Conservation (phyloP, 1,140 invertebrate species). For the Leptinotarsa defecta region DNA sequence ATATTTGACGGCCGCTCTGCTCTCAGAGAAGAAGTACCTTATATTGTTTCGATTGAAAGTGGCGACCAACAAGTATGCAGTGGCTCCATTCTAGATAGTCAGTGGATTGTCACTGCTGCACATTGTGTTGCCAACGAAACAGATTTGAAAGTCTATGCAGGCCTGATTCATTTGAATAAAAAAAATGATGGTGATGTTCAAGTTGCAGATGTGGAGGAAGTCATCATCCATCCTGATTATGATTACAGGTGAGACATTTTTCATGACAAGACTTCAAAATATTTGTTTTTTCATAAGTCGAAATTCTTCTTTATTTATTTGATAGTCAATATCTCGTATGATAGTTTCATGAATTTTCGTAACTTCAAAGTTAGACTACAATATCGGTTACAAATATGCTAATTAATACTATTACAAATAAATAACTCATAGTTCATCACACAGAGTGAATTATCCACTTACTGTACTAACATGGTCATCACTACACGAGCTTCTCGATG, state of each 20-base stretch:
- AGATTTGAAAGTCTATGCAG: neutral
- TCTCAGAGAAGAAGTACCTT: neutral
- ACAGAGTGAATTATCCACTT: no score
- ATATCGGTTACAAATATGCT: no score
- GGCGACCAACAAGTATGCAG: neutral
- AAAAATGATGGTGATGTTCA: neutral
- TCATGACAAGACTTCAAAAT: no score
- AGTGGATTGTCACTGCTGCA: neutral
- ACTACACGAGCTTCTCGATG: no score
- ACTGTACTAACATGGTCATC: no score
- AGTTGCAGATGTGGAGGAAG: neutral
- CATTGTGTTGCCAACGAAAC: constrained; percentile 10
- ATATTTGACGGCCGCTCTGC: neutral
- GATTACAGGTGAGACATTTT: neutral
- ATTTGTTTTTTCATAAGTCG: no score
- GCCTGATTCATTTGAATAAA: neutral
- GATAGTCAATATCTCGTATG: no score
- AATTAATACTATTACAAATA: no score
- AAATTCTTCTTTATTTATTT: no score
- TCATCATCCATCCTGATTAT: neutral
- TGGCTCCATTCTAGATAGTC: neutral
- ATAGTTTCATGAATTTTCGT: no score
- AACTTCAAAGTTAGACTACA: no score
- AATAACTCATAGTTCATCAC: no score
- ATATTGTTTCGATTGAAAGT: neutral